A percentile compares a stretch with the other conserved stretches of the same genome.
Evolutionary conservation across 2,113 vertebrate genomes (phyloP).

Genomic region (pig (Sus scrofa)): DNA sequence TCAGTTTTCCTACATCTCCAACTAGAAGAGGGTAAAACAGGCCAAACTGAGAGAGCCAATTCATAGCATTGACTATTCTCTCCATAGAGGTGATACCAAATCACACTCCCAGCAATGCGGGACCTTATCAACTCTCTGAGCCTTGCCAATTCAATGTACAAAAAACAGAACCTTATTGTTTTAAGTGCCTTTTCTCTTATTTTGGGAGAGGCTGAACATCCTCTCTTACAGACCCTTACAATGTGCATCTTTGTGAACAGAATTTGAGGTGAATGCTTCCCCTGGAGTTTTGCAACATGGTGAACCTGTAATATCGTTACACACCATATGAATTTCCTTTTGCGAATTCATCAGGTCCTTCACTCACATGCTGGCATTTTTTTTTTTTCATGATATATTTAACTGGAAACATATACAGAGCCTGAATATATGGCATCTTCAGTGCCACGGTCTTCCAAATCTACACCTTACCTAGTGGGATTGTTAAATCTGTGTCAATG

Average conservation of each 20-base stretch:
- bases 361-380: not conserved
- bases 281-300: not conserved
- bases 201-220: not conserved
- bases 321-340: constrained; percentile 12
- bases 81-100: not conserved
- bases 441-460: constrained; percentile 25
- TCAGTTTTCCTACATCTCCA: constrained; percentile 1
- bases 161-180: not conserved
- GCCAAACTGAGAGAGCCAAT: not conserved
- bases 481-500: not conserved
- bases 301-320: not conserved
- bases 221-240: not conserved
- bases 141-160: not conserved
- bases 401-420: constrained; percentile 7
- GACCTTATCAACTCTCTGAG: not conserved
- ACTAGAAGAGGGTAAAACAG: not conserved
- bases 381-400: not conserved
- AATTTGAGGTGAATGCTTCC: not conserved
- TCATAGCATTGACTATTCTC: not conserved
- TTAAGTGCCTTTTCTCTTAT: not conserved
- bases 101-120: not conserved
- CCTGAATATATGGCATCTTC: not conserved
- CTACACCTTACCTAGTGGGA: not conserved
- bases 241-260: not conserved
- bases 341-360: constrained; percentile 10